Conservation (phyloP, 2,888 invertebrate species). For the Catonia carolina region DNA sequence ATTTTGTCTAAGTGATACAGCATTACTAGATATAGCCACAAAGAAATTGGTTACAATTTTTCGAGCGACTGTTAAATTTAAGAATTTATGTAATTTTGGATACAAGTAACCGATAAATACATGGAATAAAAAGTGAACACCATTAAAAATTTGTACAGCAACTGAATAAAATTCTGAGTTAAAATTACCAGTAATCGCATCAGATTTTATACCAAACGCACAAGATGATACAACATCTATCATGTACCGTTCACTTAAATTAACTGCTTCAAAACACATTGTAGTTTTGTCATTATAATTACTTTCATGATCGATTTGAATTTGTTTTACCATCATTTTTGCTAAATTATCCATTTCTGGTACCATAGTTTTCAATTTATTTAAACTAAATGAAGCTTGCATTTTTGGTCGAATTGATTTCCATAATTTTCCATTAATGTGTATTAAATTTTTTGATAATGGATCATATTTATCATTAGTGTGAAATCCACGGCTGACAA, state of each 20-base stretch:
- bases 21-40: too few species aligned
- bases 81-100: neutral
- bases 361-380: constrained; percentile 1
- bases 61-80: neutral
- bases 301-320: neutral
- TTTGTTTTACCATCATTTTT: neutral
- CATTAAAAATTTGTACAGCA: neutral
- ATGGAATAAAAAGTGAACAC: neutral
- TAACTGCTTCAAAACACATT: neutral
- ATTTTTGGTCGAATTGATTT: constrained; percentile 1
- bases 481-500: constrained; percentile 1
- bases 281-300: too few species aligned
- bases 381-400: neutral
- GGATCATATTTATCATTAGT: neutral
- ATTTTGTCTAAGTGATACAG: too few species aligned
- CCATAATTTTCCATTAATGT: neutral
- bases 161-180: neutral
- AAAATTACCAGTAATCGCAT: neutral
- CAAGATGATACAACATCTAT: constrained; percentile 5
- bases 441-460: constrained; percentile 1
- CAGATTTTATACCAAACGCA: constrained; percentile 1
- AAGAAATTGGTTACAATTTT: neutral
- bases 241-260: neutral
- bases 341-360: constrained; percentile 4
- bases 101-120: constrained; percentile 2